These are phyloP conservation scores for Rhingia rostrata DNA, from an alignment of 2,888 invertebrate genomes.

Conservation along the genomic window DNA sequence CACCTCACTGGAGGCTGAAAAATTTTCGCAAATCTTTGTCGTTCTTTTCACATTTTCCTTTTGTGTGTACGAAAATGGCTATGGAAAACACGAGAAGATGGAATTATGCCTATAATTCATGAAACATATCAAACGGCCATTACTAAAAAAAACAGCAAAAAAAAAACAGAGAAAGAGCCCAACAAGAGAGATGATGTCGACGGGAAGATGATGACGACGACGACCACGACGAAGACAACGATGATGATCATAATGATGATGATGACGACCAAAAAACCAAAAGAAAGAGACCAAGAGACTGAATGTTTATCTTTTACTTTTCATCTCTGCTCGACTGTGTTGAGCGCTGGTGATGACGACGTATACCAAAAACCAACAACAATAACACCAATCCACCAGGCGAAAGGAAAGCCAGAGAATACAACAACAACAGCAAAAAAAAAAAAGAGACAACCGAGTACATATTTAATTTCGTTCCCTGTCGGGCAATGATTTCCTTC, in stretches of 20 bases:
- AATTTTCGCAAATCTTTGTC: constrained; percentile 30
- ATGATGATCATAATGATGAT: constrained; percentile 19
- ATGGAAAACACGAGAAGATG: no score
- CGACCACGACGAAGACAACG: constrained; percentile 12
- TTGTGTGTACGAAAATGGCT: background rate
- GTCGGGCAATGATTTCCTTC: constrained; percentile 1
- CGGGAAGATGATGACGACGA: constrained; percentile 14
- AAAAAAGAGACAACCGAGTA: constrained; percentile 24
- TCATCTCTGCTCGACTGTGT: constrained; percentile 37
- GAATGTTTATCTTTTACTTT: constrained; percentile 59
- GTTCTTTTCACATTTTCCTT: constrained; percentile 12
- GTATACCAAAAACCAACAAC: constrained; percentile 23
- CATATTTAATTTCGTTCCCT: constrained; percentile 61
- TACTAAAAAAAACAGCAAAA: constrained; percentile 21
- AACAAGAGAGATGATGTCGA: constrained; percentile 45
- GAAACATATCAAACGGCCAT: constrained; percentile 55
- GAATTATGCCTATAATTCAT: constrained; percentile 39
- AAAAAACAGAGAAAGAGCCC: constrained; percentile 53
- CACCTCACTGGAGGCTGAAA: constrained; percentile 28
- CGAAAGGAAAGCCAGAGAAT: constrained; percentile 57
- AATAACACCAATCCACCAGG: background rate
- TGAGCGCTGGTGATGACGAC: constrained; percentile 43
- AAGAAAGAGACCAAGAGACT: constrained; percentile 9
- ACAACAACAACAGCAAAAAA: constrained; percentile 27
- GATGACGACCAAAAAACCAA: constrained; percentile 35